Evolutionary conservation across 2,113 vertebrate species (phyloP), one percentile per base, ranked within the genome.

Genomic region (Bufo bufo): DNA sequence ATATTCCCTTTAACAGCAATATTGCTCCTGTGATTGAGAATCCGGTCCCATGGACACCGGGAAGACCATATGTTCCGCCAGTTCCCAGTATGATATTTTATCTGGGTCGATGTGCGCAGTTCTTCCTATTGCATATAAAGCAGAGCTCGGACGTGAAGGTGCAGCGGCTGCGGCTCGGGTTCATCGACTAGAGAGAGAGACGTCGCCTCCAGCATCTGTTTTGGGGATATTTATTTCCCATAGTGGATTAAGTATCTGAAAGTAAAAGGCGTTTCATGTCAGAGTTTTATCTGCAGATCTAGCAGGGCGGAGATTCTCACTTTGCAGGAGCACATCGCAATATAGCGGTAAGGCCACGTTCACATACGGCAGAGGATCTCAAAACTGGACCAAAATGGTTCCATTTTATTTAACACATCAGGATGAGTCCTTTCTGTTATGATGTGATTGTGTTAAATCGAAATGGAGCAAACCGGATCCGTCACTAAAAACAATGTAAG

Each of bases 11-110:
- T 7, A 61, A 81, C 17, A 49, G 19, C 17, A 20, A 49, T 58
- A 82, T 63, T 47, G 23, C 20, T 82, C 12, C 47, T 56, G 59
- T 82, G 80, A 20, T 45, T 45, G 78, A 61, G 56, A 47, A 82
- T 82, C 45, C 79, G 5, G 80, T 65, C 65, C 4, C 17, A 14
- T 13, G 59, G 43, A 61, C 47, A 47, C 59, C 16, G n/a, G 52
- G 14, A 59, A 82, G 33, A 11, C 80, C 80, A 82, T 82, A 82
- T 82, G 80, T 82, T 82, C 80, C 58, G 59, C 61, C 43, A 13
- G 45, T 50, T 65, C 45, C 59, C 54, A 47, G 80, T 49, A 49
- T 63, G 19, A 65, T 82, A 61, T 82, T 65, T 82, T 82, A 82
- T 82, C 80, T 61, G 59, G 59, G 43, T 63, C 45, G 80, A 63